These are phyloP conservation scores for Pelecanus crispus DNA, from an alignment of 2,113 vertebrate genomes.

Conservation along the genomic window DNA sequence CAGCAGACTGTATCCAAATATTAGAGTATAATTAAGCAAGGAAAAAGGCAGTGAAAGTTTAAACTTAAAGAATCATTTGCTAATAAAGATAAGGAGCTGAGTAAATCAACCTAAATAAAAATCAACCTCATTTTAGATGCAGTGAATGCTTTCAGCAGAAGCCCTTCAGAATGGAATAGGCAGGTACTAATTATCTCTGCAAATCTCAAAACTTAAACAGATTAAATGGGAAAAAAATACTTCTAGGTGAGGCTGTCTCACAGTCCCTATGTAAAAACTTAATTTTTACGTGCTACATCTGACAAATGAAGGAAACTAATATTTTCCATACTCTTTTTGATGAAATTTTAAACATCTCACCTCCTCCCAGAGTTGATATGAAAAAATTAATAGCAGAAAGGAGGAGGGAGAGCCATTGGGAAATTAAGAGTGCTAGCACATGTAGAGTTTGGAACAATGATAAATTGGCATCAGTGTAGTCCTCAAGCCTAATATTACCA, in stretches of 20 bases:
- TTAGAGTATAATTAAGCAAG: neutral
- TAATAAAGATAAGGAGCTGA: neutral
- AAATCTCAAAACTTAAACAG: neutral
- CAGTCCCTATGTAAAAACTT: neutral
- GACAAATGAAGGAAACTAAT: neutral
- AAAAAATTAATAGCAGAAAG: neutral
- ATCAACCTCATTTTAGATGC: neutral
- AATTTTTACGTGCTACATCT: neutral
- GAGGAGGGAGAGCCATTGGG: neutral
- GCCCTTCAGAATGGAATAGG: neutral
- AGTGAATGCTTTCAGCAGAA: neutral
- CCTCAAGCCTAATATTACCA: neutral
- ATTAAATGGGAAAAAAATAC: neutral
- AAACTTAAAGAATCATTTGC: neutral
- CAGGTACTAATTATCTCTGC: neutral
- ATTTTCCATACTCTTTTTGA: neutral
- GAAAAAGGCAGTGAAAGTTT: neutral
- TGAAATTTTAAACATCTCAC: neutral
- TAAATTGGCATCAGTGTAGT: neutral
- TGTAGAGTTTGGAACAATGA: neutral
- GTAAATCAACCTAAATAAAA: constrained; percentile 24
- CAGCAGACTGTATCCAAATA: neutral
- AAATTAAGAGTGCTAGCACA: neutral
- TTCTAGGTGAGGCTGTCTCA: neutral
- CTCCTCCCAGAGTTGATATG: neutral